Conservation (phyloP, 2,888 invertebrate species). For the Dynastes grantii region DNA sequence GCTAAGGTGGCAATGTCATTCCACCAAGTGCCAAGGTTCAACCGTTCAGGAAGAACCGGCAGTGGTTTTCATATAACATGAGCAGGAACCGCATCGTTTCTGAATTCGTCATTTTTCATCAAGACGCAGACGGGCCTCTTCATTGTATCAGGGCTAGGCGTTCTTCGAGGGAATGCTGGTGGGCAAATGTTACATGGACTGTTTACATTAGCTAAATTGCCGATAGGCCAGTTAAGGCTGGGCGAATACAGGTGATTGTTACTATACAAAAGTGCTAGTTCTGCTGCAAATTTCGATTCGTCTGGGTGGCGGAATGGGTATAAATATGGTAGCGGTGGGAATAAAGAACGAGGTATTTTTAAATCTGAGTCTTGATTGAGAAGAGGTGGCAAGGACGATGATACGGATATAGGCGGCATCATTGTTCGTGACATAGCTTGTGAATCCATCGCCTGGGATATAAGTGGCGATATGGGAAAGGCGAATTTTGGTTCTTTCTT, state of each 20-base stretch:
- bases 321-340: constrained; percentile 82
- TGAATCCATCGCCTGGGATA: constrained; percentile 73
- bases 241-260: constrained; percentile 74
- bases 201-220: constrained; percentile 59
- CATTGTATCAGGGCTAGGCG: constrained; percentile 67
- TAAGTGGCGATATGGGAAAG: constrained; percentile 78
- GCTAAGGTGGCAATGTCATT: constrained; percentile 69
- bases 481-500: constrained; percentile 86
- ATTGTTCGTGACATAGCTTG: constrained; percentile 72
- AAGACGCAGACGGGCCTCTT: constrained; percentile 77
- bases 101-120: constrained; percentile 75
- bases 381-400: constrained; percentile 71
- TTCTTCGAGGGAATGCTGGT: constrained; percentile 66
- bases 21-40: constrained; percentile 73
- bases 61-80: constrained; percentile 91
- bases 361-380: constrained; percentile 73
- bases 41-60: constrained; percentile 84
- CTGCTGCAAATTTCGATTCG: constrained; percentile 78
- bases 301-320: constrained; percentile 78
- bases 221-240: constrained; percentile 67
- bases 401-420: constrained; percentile 70
- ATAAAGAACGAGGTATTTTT: constrained; percentile 78
- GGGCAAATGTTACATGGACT: constrained; percentile 68
- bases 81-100: constrained; percentile 69
- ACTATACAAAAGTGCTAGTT: constrained; percentile 79